These are phyloP conservation scores for Sericinus montela DNA, from an alignment of 2,888 invertebrate species.

Conservation along the genomic window DNA sequence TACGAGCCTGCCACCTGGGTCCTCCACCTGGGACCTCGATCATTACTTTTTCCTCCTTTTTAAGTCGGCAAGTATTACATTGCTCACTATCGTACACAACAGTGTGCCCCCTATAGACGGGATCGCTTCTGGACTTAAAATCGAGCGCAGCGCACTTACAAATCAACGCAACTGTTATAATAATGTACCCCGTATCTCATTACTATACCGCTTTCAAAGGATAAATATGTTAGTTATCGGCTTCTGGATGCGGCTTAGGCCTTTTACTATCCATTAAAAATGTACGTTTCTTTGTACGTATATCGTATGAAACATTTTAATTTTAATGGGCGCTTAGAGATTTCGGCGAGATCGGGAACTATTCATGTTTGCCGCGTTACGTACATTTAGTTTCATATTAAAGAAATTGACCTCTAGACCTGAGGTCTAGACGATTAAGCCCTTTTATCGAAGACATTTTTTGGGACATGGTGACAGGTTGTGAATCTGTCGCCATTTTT, in stretches of 20 bases:
- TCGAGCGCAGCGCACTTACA: conserved; percentile 45
- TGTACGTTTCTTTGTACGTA: conserved; percentile 34
- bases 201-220: conserved; percentile 49
- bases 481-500: too few relatives aligned
- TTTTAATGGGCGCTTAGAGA: not conserved
- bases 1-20: too few relatives aligned
- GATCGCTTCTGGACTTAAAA: conserved; percentile 51
- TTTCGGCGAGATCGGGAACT: too few relatives aligned
- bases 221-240: conserved; percentile 63
- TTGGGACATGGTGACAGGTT: too few relatives aligned
- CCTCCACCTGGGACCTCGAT: too few relatives aligned
- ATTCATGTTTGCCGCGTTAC: too few relatives aligned
- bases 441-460: too few relatives aligned
- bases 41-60: too few relatives aligned
- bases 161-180: conserved; percentile 55
- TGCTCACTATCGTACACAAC: conserved; percentile 14
- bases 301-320: conserved; percentile 39
- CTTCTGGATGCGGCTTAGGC: conserved; percentile 26
- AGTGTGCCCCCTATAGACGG: conserved; percentile 27
- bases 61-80: too few relatives aligned
- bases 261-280: conserved; percentile 39
- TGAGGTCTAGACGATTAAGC: too few relatives aligned
- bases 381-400: too few relatives aligned
- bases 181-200: conserved; percentile 52
- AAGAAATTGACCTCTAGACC: too few relatives aligned